phyloP scores from a whole-genome alignment of 2,888 invertebrate genomes.

The Lasioglossum malachurum region DNA sequence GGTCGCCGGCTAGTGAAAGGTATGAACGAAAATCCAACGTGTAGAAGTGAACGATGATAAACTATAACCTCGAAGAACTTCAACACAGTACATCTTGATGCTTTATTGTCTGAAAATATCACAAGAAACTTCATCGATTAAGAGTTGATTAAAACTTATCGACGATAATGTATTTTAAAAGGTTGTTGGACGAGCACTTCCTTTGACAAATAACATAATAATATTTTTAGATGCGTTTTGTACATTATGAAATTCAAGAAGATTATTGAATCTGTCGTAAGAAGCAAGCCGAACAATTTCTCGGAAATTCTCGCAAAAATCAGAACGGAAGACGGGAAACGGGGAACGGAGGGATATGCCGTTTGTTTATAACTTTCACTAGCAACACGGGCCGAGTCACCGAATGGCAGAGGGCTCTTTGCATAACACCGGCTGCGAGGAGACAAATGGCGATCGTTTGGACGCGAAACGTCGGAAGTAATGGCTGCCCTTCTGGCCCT shows the following conservation, averaged over 20 bases:
- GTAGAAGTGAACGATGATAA: background rate
- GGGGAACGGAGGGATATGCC: conserved; percentile 25
- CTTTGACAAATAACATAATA: background rate
- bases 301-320: conserved; percentile 17
- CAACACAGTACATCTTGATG: background rate
- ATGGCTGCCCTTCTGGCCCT: conserved; percentile 74
- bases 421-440: conserved; percentile 72
- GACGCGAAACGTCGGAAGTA: conserved; percentile 74
- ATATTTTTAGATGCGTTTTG: background rate
- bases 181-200: background rate
- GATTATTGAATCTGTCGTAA: background rate
- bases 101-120: background rate
- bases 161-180: background rate
- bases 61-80: background rate
- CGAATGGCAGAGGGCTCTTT: conserved; percentile 69
- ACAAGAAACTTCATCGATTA: background rate
- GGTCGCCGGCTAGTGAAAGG: conserved; percentile 46
- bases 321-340: conserved; percentile 8
- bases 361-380: conserved; percentile 72
- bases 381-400: conserved; percentile 60
- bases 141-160: background rate
- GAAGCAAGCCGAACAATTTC: background rate
- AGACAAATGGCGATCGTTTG: conserved; percentile 76
- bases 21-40: conserved; percentile 27
- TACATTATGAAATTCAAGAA: background rate